Base-by-base conservation (phyloP, 2,113 vertebrate genomes). In the Phyllostomus hastatus region DNA sequence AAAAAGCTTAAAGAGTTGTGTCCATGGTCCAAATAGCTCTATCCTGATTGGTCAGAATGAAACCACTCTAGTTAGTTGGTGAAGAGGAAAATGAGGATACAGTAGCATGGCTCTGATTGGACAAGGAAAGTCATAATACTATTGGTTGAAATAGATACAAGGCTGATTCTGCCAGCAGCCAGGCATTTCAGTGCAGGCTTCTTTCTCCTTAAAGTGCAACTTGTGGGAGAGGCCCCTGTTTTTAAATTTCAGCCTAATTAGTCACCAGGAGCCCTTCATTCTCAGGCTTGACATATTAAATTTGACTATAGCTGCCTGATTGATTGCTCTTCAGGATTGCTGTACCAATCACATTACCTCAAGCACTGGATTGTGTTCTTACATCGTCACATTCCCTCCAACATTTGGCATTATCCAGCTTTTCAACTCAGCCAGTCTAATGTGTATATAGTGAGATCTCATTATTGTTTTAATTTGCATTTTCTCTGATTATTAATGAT, bases 381-480 rank as follows among this genome's bases (percentile, higher is more conserved):
- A 24, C 16, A 85, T 4, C 0, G 24, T 16, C 78, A 52, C 1
- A 5, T 79, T 38, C 15, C 66, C 16, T 52, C 57, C 73, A 76
- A 35, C 17, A 66, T 48, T 59, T 90, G 52, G 12, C 31, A 72
- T 66, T 28, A 66, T n/a, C 75, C 11, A 54, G 67, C 31, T 91
- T 88, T 75, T 43, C 69, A 66, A 69, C 14, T 82, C 67, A 38
- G 31, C 57, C n/a, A n/a, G 10, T 54, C 54, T 48, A 52, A 52
- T 31, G 33, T 20, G 11, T 43, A 41, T 16, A 72, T 70, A 91
- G 50, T 50, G 66, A 52, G 76, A 66, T 31, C 48, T 76, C 35
- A 46, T 78, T 95, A 41, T 78, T 96, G 35, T 88, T 96, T 89
- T 88, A 59, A 88, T 94, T 95, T 97, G 19, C 28, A 81, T 72